Evolutionary conservation across 1,140 invertebrate species (phyloP).

Genomic region (Elysia chlorotica): DNA sequence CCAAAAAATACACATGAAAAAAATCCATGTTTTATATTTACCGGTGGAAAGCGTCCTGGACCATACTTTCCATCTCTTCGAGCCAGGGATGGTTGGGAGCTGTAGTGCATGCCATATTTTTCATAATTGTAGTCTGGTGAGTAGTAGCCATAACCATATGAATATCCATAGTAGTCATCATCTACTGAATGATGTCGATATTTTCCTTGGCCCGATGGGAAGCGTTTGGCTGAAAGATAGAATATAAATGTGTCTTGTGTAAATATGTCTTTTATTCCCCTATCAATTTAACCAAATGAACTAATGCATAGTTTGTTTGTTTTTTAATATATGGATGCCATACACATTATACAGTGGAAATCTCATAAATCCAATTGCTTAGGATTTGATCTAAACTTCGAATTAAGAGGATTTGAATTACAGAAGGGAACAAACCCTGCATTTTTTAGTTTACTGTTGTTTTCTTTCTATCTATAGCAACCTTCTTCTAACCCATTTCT

Average conservation of each 20-base stretch:
- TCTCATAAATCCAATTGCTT: too few species aligned
- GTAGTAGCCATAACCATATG: conserved; percentile 46
- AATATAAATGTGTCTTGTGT: not conserved
- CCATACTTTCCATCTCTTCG: conserved; percentile 43
- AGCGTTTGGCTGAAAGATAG: conserved; percentile 28
- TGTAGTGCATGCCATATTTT: conserved; percentile 45
- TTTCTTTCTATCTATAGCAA: too few species aligned
- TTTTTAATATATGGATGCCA: too few species aligned
- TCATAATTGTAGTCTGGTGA: conserved; percentile 39
- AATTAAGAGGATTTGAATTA: too few species aligned
- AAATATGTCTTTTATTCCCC: too few species aligned
- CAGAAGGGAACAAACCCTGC: too few species aligned
- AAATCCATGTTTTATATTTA: conserved; percentile 17
- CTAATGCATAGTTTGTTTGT: too few species aligned
- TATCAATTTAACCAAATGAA: too few species aligned
- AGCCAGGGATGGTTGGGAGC: conserved; percentile 52
- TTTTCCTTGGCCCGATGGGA: conserved; percentile 30
- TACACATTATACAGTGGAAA: too few species aligned
- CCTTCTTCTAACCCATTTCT: too few species aligned
- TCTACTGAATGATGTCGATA: conserved; percentile 55
- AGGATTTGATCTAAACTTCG: too few species aligned
- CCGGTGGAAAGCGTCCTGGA: conserved; percentile 39
- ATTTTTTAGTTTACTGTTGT: too few species aligned
- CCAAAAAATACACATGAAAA: not conserved
- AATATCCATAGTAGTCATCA: conserved; percentile 49